Evolutionary conservation across 2,888 invertebrate species (phyloP), one percentile per base, ranked within the genome.

Genomic region (Sphaerophoria rueppellii): DNA sequence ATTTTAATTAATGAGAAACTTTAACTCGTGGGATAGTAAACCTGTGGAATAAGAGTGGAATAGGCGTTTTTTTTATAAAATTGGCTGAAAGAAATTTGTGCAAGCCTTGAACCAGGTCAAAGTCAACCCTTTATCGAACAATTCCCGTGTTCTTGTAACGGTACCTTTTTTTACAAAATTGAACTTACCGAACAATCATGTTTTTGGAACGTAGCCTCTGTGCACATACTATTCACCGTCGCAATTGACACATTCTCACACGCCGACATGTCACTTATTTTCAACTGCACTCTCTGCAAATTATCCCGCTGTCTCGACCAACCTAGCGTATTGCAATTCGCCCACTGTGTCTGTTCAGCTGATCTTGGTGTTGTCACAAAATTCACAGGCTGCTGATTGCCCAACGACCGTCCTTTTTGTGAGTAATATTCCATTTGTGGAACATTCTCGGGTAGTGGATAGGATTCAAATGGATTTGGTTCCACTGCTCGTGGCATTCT

Each of bases 171-270:
- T n/a, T n/a, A n/a, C 4, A 14, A 7, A 24, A 65, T 14, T 48
- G 6, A 4, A 93, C 96, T 95, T 93, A 97, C 97, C 91, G 95
- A 95, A 90, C 97, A 97, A 91, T 96, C 96, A 88, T 96, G 95
- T 88, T 95, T 95, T 87, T 95, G 95, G 89, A 95, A 95, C 24
- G 95, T 93, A 1, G 96, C 94, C 89, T 97, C 97, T 6, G 96
- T 95, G 90, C 97, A 97, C 87, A 97, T 93, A 87, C 96, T 96
- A 89, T 97, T 97, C 4, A 95, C 95, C 40, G 95, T 96, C 4
- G 96, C 95, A 87, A 97, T 96, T 90, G 96, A 97, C 78, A 96
- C 94, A 90, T 97, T 97, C 89, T 97, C 96, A 89, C 97, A 97
- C 35, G 94, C 95, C 80, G 95, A 95, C 96, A 96, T 97, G 46